Base-by-base conservation (phyloP, 2,113 vertebrate species). In the Carlito syrichta region DNA sequence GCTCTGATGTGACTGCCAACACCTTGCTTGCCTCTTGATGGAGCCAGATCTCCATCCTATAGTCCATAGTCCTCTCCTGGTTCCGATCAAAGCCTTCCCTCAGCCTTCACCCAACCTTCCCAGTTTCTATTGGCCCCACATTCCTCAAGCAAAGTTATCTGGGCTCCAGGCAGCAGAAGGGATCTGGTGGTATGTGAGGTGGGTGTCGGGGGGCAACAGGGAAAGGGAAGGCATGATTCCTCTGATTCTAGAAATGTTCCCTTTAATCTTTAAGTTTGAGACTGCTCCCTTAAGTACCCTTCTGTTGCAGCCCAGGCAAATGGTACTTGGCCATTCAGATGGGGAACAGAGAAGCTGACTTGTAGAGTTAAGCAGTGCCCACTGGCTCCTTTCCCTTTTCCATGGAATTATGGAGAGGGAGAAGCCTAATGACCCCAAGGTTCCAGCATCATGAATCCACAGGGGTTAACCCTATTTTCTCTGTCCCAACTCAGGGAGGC, bases 1-100 rank as follows among this genome's bases (percentile, higher is more conserved):
- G 98, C 98, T 98, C 97, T 94, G 97, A 96, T 94, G 93, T 95
- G 97, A 97, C 98, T 95, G 96, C 97, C 22, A 97, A 78, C 87
- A 96, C 98, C 14, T 97, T 98, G 82, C 86, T 98, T 60, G 69
- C 98, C 93, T 98, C 98, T 73, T 97, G 84, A 97, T 98, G 96
- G 95, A 97, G 90, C 86, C 86, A 97, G 83, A 97, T 78, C 94
- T 96, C 96, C 94, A 92, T 88, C 35, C 50, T 38, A 8, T 66
- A 81, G n/a, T 74, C 71, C 40, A 52, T 6, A 60, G 40, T 91
- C 45, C 81, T 95, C 22, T 95, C 23, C 90, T 38, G 5, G 45
- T 94, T 92, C 93, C 84, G 62, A 35, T 94, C 93, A 95, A 91
- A 85, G 32, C 19, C 78, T 84, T 96, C 45, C 87, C 73, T 94